Base-by-base conservation (phyloP, 2,797 vertebrate species). In the Anableps anableps region DNA sequence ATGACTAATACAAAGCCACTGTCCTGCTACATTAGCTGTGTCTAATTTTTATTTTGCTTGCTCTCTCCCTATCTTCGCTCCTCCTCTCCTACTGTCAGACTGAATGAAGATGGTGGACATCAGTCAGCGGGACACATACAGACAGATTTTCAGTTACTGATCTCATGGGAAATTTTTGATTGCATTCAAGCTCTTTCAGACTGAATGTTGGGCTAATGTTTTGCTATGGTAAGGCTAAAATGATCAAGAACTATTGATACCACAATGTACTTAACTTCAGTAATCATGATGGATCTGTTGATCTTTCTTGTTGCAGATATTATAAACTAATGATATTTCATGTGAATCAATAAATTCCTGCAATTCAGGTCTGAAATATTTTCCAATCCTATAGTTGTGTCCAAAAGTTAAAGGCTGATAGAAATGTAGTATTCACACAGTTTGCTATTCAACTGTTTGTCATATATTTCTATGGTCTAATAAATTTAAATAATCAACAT, bases 1-100 rank as follows among this genome's bases (percentile, higher is more conserved):
- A 93, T 92, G 91, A 91, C 86, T 21, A 80, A 77, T 76, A 93
- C 94, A 94, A 94, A 93, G 94, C 91, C 88, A 93, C 92, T 93
- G 94, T 95, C 93, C 76, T 64, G 72, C 89, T 80, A 88, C 92
- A 93, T 94, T 94, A 95, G 93, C 92, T 89, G 92, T 88, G 88
- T 92, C 92, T 88, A 87, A 83, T 86, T 88, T 89, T 89, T 88
- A 86, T 80, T 90, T 91, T 0, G 7, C 86, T 80, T 79, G 85
- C 88, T 80, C 83, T 68, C 74, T 73, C 75, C 58, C 68, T 16
- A 34, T 88, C 80, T 72, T 70, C 34, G 19, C 21, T 29, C 41
- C 19, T 74, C 79, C 68, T 58, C 76, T n/a, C 17, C 79, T 23
- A 66, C 83, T 87, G 83, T 91, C 91, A 80, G 64, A 76, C 75